These are phyloP conservation scores for Pomatostomus ruficeps DNA, from an alignment of 2,113 vertebrate species.

Conservation along the genomic window DNA sequence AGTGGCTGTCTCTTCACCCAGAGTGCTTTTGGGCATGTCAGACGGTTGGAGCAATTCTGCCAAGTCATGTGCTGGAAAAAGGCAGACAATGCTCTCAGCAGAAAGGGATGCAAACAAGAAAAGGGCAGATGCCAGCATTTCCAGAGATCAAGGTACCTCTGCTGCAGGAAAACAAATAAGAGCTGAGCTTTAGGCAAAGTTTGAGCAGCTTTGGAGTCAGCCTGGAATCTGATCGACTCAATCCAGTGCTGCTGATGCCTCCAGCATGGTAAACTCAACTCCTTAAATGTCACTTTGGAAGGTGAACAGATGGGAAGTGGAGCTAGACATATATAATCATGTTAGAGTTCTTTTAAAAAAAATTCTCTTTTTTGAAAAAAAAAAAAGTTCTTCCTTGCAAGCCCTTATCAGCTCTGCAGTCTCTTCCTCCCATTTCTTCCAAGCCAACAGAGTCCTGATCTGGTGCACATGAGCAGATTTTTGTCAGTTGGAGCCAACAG, in stretches of 20 bases:
- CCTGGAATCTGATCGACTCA: conserved; percentile 46
- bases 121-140: conserved; percentile 36
- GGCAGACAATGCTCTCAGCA: background rate
- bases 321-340: background rate
- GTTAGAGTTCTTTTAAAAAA: background rate
- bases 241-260: conserved; percentile 44
- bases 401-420: background rate
- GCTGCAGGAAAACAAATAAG: conserved; percentile 19
- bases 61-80: background rate
- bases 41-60: background rate
- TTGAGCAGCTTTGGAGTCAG: conserved; percentile 29
- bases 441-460: background rate
- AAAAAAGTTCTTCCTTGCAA: background rate
- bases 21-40: background rate
- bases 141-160: background rate
- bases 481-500: background rate
- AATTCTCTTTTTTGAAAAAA: background rate
- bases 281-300: conserved; percentile 17
- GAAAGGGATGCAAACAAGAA: background rate
- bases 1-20: background rate
- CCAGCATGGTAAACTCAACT: background rate
- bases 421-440: background rate
- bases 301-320: conserved; percentile 39
- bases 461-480: background rate
- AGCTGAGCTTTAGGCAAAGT: conserved; percentile 39